phyloP scores from a whole-genome alignment of 2,113 vertebrate genomes.

The Proteles cristata region DNA sequence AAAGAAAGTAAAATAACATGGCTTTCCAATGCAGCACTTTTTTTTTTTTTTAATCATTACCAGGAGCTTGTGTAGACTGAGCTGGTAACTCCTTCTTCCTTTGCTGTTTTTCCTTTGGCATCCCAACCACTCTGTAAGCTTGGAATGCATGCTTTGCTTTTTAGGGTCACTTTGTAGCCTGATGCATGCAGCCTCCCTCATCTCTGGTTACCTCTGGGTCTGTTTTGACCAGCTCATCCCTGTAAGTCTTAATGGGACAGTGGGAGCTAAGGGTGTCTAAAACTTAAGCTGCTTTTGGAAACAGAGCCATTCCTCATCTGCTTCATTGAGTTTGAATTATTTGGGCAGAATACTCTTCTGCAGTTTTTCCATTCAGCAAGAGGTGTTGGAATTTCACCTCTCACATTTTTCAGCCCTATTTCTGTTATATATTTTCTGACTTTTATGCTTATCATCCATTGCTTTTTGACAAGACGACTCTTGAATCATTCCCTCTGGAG shows the following conservation, averaged over 20 bases:
- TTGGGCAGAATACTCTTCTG: not conserved
- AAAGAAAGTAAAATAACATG: not conserved
- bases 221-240: not conserved
- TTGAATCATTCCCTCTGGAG: not conserved
- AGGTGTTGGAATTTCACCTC: not conserved
- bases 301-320: not conserved
- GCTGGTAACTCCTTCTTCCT: not conserved
- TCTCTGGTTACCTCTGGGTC: not conserved
- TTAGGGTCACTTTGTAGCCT: not conserved
- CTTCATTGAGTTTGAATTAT: not conserved
- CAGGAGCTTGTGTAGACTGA: no score
- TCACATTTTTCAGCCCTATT: not conserved
- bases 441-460: not conserved
- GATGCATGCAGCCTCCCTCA: not conserved
- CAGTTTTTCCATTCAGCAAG: not conserved
- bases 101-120: not conserved
- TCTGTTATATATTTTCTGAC: not conserved
- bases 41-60: not conserved
- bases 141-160: not conserved
- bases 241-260: not conserved
- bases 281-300: slow-evolving; percentile 52
- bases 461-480: not conserved
- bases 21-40: not conserved
- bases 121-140: not conserved
- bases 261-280: not conserved